Evolutionary conservation across 2,113 vertebrate genomes (phyloP), one percentile per base, ranked within the genome.

Genomic region (Platycercus adscitus): DNA sequence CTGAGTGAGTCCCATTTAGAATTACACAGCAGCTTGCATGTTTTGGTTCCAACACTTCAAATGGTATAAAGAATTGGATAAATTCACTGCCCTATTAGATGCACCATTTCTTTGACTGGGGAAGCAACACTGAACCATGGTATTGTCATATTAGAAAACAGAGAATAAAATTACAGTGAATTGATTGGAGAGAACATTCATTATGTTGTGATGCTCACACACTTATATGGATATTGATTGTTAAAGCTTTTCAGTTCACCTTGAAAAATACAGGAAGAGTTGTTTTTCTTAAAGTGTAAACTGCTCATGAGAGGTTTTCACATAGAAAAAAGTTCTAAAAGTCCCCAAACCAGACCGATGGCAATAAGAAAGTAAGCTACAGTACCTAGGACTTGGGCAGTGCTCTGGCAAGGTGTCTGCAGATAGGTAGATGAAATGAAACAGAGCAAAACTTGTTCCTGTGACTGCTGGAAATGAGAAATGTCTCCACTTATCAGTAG

Each of bases 211-310:
- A 69, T 78, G 86, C 72, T 89, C 66, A 77, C 70, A 91, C 63
- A 70, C 56, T 80, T 20, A 37, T 0, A 17, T 33, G 61, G 79
- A 75, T 82, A 88, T 72, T 71, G 69, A 60, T 55, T 81, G 53
- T 95, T 96, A 95, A 91, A 85, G 81, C 88, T 95, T 95, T 93
- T 96, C 94, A 96, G 94, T 96, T 97, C 97, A 96, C 96, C 84
- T 96, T 87, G 85, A 92, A 95, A 95, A 97, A 94, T 88, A 95
- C 81, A 93, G 88, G 60, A 91, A 91, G 35, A 55, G 28, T 50
- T 82, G 37, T 29, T 81, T 69, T 82, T 79, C 80, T 52, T 49
- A 31, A 89, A 96, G 95, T 97, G 89, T 91, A 95, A 95, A 92
- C 93, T 78, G 88, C 86, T 93, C 66, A 83, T 85, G 91, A 97